Percentiles rank a stretch among this genome's conserved stretches.
Conservation (phyloP, 2,113 vertebrate species). For the Ictidomys tridecemlineatus region DNA sequence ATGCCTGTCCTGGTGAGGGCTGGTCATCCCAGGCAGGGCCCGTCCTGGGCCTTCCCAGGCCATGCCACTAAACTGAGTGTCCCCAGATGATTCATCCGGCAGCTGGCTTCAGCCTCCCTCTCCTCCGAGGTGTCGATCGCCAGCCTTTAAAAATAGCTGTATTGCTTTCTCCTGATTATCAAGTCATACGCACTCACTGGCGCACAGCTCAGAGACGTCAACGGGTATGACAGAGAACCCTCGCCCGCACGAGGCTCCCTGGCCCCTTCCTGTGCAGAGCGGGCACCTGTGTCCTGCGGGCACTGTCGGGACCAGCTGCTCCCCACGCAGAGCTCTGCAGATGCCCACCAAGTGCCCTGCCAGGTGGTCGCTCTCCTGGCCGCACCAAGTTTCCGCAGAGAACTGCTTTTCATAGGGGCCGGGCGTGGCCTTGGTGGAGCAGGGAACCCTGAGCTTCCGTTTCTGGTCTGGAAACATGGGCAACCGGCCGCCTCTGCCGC, state of each 20-base stretch:
- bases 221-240: neutral
- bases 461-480: neutral
- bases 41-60: fast-evolving
- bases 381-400: fast-evolving
- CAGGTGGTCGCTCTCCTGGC: fast-evolving
- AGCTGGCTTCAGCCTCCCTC: neutral
- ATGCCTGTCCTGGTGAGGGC: neutral
- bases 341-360: fast-evolving
- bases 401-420: too few species aligned
- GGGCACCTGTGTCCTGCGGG: fast-evolving
- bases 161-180: conserved; percentile 48
- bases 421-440: fast-evolving
- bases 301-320: fast-evolving
- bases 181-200: neutral
- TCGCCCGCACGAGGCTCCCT: fast-evolving
- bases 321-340: fast-evolving
- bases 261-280: fast-evolving
- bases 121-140: neutral
- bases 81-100: fast-evolving
- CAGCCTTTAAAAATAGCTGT: conserved; percentile 59
- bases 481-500: fast-evolving
- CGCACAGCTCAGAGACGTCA: neutral
- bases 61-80: neutral
- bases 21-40: fast-evolving
- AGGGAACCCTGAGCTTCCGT: neutral